These are phyloP conservation scores for Pteropus alecto DNA, from an alignment of 2,113 vertebrate species.

Conservation along the genomic window DNA sequence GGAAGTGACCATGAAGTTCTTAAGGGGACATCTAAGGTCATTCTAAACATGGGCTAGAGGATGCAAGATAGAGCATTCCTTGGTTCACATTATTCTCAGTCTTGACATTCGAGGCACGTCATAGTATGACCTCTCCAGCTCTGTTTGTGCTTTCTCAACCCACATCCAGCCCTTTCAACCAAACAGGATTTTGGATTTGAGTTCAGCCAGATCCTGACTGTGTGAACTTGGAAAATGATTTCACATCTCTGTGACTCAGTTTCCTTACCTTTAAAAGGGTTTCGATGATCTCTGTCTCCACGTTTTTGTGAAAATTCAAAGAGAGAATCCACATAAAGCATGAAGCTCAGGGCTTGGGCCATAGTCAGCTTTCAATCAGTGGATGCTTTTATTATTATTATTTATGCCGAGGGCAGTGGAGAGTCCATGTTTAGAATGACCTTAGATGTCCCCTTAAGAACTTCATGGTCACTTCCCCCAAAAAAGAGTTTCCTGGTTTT, in stretches of 20 bases:
- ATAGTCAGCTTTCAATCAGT: fast-evolving
- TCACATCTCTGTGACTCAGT: not conserved
- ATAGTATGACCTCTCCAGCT: not conserved
- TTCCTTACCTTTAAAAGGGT: not conserved
- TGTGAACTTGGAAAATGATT: not conserved
- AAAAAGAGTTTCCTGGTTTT: not conserved
- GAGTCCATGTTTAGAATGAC: not conserved
- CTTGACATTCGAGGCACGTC: not conserved
- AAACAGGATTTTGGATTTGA: not conserved
- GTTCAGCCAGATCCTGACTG: not conserved
- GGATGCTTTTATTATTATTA: too few species aligned
- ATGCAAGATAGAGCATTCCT: not conserved
- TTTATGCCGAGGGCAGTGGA: not conserved
- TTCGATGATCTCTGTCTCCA: not conserved
- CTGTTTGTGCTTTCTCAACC: not conserved
- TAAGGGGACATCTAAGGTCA: not conserved
- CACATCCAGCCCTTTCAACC: not conserved
- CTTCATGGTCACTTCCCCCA: not conserved
- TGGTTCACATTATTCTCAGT: not conserved
- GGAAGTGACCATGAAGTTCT: not conserved
- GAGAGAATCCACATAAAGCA: not conserved
- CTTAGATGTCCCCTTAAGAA: not conserved
- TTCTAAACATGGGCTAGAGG: not conserved
- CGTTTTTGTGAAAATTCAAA: not conserved
- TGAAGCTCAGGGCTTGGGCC: not conserved